These are phyloP conservation scores for Sebastes nivosus DNA, from an alignment of 2,797 vertebrate species.

Conservation along the genomic window DNA sequence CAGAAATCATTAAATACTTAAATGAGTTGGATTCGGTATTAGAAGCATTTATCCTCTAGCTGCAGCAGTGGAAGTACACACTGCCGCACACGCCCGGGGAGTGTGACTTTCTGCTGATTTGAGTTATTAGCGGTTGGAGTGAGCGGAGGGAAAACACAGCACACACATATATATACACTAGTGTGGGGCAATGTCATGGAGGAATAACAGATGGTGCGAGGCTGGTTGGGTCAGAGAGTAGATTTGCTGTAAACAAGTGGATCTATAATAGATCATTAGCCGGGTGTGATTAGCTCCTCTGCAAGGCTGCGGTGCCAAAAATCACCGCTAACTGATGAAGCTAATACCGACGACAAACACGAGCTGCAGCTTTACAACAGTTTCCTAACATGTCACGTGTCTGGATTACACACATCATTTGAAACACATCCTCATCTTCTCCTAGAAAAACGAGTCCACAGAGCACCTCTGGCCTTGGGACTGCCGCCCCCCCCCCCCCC, in stretches of 20 bases:
- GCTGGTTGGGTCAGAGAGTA: conserved; percentile 63
- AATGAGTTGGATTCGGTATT: conserved; percentile 55
- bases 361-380: conserved; percentile 12
- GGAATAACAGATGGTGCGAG: conserved; percentile 67
- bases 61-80: background rate
- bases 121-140: conserved; percentile 71
- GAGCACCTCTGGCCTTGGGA: conserved; percentile 9
- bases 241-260: conserved; percentile 70
- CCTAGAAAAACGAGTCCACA: background rate
- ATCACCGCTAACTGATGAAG: conserved; percentile 25
- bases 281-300: conserved; percentile 57
- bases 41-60: conserved; percentile 36
- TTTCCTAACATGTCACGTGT: background rate
- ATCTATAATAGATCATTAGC: conserved; percentile 75
- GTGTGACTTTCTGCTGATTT: conserved; percentile 73
- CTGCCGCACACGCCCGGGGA: background rate
- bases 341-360: conserved; percentile 28
- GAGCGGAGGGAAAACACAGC: conserved; percentile 28
- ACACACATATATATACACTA: background rate
- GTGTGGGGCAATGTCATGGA: conserved; percentile 43
- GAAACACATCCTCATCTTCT: conserved; percentile 1
- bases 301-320: conserved; percentile 29
- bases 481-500: rapidly evolving
- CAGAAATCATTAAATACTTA: conserved; percentile 65
- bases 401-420: background rate